Evolutionary conservation across 2,797 vertebrate genomes (phyloP).

Genomic region (Melopsittacus undulatus): DNA sequence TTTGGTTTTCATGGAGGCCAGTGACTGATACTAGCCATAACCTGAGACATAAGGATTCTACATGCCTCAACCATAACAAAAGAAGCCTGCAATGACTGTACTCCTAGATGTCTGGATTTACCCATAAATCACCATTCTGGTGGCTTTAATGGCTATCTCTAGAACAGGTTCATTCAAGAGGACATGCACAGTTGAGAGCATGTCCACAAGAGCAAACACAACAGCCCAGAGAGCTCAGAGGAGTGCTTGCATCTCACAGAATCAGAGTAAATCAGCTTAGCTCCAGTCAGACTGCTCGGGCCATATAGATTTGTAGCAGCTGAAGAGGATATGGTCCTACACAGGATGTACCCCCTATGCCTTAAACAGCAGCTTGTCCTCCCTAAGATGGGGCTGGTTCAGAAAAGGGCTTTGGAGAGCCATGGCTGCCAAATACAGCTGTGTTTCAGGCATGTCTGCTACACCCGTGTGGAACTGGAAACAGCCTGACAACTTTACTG

Average conservation of each 20-base stretch:
- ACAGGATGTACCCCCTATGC: fast-evolving
- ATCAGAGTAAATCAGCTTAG: background rate
- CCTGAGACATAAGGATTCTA: background rate
- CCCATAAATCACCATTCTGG: background rate
- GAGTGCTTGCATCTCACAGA: fast-evolving
- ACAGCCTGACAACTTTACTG: background rate
- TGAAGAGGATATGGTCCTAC: background rate
- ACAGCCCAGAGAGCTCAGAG: background rate
- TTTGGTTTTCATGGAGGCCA: background rate
- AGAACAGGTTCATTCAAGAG: fast-evolving
- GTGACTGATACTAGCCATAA: background rate
- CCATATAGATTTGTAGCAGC: fast-evolving
- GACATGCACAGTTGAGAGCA: background rate
- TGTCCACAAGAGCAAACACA: fast-evolving
- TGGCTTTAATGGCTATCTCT: background rate
- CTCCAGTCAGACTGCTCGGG: background rate
- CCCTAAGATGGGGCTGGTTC: background rate
- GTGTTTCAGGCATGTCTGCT: background rate
- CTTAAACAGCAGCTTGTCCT: background rate
- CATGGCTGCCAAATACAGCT: background rate
- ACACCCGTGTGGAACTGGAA: fast-evolving
- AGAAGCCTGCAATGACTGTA: background rate
- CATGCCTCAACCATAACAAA: fast-evolving
- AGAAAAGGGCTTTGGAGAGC: background rate
- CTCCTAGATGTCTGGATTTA: background rate